phyloP scores from a whole-genome alignment of 1,140 invertebrate species.

The Cyrtorhinus lividipennis region DNA sequence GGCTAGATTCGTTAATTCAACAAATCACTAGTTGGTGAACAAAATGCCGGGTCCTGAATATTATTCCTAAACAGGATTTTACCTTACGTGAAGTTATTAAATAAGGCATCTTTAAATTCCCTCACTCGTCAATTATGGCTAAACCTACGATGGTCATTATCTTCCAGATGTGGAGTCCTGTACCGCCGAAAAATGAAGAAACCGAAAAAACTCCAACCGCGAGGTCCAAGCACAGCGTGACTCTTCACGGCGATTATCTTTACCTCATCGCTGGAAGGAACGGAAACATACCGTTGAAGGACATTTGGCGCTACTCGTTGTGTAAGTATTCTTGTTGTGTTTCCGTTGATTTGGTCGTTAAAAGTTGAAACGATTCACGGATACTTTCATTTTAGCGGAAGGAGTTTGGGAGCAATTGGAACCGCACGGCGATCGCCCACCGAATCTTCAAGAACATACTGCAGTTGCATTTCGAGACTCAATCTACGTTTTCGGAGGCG shows the following conservation, averaged over 20 bases:
- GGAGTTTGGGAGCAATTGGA: constrained; percentile 54
- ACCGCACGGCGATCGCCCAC: constrained; percentile 52
- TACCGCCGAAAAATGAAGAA: constrained; percentile 21
- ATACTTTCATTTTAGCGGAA: constrained; percentile 34
- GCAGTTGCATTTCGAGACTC: constrained; percentile 58
- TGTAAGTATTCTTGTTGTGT: too few relatives aligned
- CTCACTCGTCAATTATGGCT: too few relatives aligned
- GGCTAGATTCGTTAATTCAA: too few relatives aligned
- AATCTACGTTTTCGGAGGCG: constrained; percentile 79
- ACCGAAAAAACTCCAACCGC: constrained; percentile 23
- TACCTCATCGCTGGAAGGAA: constrained; percentile 71
- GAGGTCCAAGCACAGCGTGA: constrained; percentile 60
- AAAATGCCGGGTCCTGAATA: too few relatives aligned
- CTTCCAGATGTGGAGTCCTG: constrained; percentile 26
- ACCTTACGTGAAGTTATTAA: too few relatives aligned
- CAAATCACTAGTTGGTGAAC: too few relatives aligned
- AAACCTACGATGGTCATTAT: too few relatives aligned
- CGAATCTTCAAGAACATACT: constrained; percentile 69
- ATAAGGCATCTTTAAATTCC: too few relatives aligned
- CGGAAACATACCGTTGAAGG: constrained; percentile 63
- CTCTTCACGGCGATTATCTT: constrained; percentile 52
- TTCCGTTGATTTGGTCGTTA: background rate
- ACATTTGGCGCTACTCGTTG: constrained; percentile 71
- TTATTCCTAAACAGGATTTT: too few relatives aligned
- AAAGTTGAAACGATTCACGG: constrained; percentile 2